These are phyloP conservation scores for Thunnus maccoyii DNA, from an alignment of 2,113 vertebrate species.

Conservation along the genomic window DNA sequence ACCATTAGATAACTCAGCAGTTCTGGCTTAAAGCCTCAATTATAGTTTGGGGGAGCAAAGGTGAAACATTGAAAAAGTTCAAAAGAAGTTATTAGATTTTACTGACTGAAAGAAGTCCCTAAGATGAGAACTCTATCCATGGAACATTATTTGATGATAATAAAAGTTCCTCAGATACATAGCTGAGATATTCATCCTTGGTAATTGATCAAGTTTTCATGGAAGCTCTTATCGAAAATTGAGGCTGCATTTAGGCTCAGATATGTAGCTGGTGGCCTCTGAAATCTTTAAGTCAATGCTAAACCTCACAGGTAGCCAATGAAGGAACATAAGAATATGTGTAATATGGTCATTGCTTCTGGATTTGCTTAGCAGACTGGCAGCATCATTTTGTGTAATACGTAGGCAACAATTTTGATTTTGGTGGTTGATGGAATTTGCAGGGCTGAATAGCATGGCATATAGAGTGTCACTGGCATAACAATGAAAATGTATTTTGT, in stretches of 20 bases:
- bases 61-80: conserved; percentile 29
- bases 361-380: too few relatives aligned
- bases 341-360: too few relatives aligned
- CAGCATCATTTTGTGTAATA: too few relatives aligned
- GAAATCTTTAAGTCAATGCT: too few relatives aligned
- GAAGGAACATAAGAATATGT: too few relatives aligned
- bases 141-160: conserved; percentile 5
- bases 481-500: too few relatives aligned
- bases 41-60: conserved; percentile 47
- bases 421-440: too few relatives aligned
- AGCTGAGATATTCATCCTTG: neutral
- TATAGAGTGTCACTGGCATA: too few relatives aligned
- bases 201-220: neutral
- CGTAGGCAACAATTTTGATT: too few relatives aligned
- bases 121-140: neutral
- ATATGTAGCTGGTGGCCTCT: neutral
- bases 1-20: conserved; percentile 39
- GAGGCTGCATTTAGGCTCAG: neutral
- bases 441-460: too few relatives aligned
- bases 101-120: neutral
- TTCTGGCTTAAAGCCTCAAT: conserved; percentile 37
- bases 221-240: neutral
- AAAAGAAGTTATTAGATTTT: conserved; percentile 33
- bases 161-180: neutral
- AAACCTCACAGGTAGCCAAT: too few relatives aligned